A percentile compares a stretch with the other conserved stretches of the same genome.
Evolutionary conservation across 2,113 vertebrate species (phyloP).

Genomic region (Thunnus thynnus): DNA sequence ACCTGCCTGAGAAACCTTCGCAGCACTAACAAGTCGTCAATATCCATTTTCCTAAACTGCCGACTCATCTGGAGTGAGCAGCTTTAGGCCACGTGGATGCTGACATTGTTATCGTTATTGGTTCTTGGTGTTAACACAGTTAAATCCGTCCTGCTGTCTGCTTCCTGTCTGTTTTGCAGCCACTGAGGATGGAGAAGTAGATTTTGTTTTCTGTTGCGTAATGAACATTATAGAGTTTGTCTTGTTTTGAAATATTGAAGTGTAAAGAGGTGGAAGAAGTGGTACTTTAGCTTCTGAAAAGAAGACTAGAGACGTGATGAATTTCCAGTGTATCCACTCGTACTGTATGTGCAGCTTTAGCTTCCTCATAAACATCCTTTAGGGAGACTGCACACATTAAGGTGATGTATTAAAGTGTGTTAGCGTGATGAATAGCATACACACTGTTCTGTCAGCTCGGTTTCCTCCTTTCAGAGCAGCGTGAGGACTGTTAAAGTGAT

Average conservation of each 20-base stretch:
- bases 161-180: neutral
- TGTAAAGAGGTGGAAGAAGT: neutral
- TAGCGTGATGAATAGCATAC: slow-evolving; percentile 17
- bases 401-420: slow-evolving; percentile 21
- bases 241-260: neutral
- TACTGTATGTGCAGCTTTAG: neutral
- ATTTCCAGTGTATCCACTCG: neutral
- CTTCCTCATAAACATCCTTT: slow-evolving; percentile 6
- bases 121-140: no score
- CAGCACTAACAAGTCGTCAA: no score
- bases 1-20: no score
- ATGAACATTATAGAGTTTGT: neutral
- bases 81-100: no score
- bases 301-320: neutral
- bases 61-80: no score
- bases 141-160: no score
- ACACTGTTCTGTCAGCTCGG: neutral
- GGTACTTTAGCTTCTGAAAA: neutral
- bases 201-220: neutral
- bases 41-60: no score
- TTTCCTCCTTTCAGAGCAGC: slow-evolving; percentile 1
- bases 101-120: no score
- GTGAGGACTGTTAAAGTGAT: no score
- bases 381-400: neutral
- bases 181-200: neutral